Base-by-base conservation (phyloP, 2,888 invertebrate species). In the Agonopterix alstromeriana region DNA sequence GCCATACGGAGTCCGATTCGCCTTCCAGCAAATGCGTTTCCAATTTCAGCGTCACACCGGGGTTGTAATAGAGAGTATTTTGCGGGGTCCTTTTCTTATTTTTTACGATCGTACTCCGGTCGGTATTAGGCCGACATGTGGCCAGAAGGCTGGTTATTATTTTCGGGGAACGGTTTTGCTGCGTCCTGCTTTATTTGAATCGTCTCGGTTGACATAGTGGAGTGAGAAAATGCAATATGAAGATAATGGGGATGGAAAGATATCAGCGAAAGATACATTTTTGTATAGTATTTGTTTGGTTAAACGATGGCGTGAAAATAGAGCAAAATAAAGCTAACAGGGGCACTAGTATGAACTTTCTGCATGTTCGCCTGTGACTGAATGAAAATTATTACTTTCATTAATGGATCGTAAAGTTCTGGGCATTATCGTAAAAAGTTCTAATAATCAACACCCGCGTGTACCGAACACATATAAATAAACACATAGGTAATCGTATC, bases 101-200 rank as follows among this genome's bases (percentile, higher is more conserved):
- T 84, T 83, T 85, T 83, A 85, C 80, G 82, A 82, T 73, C 71
- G 52, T 61, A 61, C 63, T 61, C 69, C 74, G 70, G 70, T 61
- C 67, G 74, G 77, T 82, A 83, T 84, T 82, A 78, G 69, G 72
- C 62, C 81, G 77, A 70, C 84, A 83, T 84, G 80, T 82, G 84
- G 79, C 74, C 71, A 63, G 59, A 67, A 75, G 72, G 66, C 66
- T 67, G 72, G 75, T 80, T 85, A 82, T 84, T 82, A 82, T 83
- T 81, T 84, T 69, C 61, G 63, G 60, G 65, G 14, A 7, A 45
- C 40, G 52, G 67, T 67, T 69, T 65, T 61, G 65, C 65, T 61
- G 61, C 63, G 61, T 60, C 56, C 63, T 63, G 64, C 62, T 69
- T 67, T 70, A 72, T 74, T 73, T 65, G 65, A 60, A 60, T 62